These are phyloP conservation scores for Ctenopoma kingsleyae DNA, from an alignment of 2,797 vertebrate species.

Conservation along the genomic window DNA sequence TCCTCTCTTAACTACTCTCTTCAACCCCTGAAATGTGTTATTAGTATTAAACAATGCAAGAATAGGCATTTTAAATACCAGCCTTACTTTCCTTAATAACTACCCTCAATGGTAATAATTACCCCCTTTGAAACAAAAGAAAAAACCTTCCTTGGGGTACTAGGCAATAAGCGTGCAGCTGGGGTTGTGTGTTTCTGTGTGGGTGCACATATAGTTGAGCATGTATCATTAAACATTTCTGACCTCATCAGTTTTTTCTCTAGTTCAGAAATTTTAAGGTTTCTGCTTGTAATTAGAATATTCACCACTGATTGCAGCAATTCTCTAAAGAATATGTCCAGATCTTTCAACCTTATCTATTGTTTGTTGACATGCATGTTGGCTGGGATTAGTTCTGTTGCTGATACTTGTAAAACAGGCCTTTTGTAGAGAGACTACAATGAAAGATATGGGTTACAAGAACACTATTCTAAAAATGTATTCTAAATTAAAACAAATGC, in stretches of 20 bases:
- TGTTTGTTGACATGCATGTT: no score
- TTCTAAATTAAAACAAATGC: background rate
- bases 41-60: conserved; percentile 77
- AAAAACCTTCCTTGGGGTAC: conserved; percentile 61
- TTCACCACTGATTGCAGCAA: no score
- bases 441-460: background rate
- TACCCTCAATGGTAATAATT: conserved; percentile 74
- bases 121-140: conserved; percentile 65
- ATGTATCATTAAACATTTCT: conserved; percentile 16
- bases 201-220: conserved; percentile 26
- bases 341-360: background rate
- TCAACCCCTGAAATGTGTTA: conserved; percentile 75
- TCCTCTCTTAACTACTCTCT: conserved; percentile 68
- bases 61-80: conserved; percentile 72
- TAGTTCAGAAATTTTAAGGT: background rate
- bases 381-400: no score
- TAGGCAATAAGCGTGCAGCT: conserved; percentile 72
- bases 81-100: conserved; percentile 79
- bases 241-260: conserved; percentile 17
- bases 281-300: background rate
- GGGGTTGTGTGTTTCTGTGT: conserved; percentile 41
- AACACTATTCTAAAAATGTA: background rate
- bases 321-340: background rate
- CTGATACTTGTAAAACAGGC: no score
- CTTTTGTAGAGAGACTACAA: background rate